A percentile compares a stretch with the other conserved stretches of the same genome.
phyloP scores from a whole-genome alignment of 2,113 vertebrate species.

The Myotis lucifugus region DNA sequence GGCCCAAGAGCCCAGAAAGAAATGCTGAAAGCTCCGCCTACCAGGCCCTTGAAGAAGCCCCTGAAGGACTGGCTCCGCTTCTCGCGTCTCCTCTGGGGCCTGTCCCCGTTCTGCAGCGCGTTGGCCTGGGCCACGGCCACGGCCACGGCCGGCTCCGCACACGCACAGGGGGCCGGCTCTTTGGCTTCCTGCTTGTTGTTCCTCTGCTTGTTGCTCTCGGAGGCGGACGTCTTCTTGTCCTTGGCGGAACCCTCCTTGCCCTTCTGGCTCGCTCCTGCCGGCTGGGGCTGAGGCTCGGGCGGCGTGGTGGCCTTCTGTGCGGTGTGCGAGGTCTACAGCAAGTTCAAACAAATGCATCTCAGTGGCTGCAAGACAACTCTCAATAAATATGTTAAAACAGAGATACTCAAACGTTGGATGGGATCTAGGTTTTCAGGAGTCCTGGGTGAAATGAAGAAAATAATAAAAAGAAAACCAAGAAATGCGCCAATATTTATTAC shows the following conservation, averaged over 20 bases:
- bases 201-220: slow-evolving; percentile 76
- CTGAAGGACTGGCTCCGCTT: slow-evolving; percentile 93
- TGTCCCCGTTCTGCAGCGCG: slow-evolving; percentile 83
- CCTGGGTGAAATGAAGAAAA: background rate
- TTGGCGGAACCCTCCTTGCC: slow-evolving; percentile 83
- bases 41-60: slow-evolving; percentile 94
- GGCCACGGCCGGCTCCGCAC: slow-evolving; percentile 47
- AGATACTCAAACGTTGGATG: background rate
- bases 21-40: slow-evolving; percentile 76
- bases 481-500: background rate
- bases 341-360: slow-evolving; percentile 69
- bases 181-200: slow-evolving; percentile 76
- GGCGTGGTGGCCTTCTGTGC: slow-evolving; percentile 77
- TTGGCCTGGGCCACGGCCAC: background rate
- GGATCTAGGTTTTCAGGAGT: background rate
- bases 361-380: background rate
- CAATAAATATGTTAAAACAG: background rate
- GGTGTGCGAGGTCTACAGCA: slow-evolving; percentile 80
- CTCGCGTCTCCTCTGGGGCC: slow-evolving; percentile 77
- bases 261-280: slow-evolving; percentile 82
- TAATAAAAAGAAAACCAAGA: background rate
- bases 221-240: slow-evolving; percentile 69
- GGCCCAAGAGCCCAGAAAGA: background rate
- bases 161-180: slow-evolving; percentile 66
- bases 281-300: slow-evolving; percentile 70